Evolutionary conservation across 2,888 invertebrate genomes (phyloP), one percentile per base, ranked within the genome.

Genomic region (Hypselothyrea guttata): DNA sequence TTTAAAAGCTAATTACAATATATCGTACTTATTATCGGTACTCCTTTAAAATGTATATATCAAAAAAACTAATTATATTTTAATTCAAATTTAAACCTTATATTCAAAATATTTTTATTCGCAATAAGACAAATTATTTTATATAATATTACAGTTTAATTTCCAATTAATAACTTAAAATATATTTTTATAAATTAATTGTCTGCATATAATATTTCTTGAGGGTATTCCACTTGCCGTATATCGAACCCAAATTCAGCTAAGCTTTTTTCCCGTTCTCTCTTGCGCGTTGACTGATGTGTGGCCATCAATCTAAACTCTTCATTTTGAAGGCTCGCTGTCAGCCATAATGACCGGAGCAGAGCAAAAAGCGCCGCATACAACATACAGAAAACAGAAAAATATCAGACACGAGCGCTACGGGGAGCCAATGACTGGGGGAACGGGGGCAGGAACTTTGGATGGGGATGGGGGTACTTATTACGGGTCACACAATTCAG

Each of bases 261-360:
- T 45, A 34, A 16, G 41, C 27, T 41, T 46, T 41, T 54, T 35
- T 33, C 18, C 59, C 44, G 44, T 35, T 60, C 57, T 51, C 34
- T 53, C 11, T 44, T 42, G 62, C 64, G 38, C 57, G 71, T 49
- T 82, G 84, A 81, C 75, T 84, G 81, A 81, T 81, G 82, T 75
- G 71, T 65, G 84, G 70, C 78, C 84, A 81, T 81, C 81, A 84
- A 81, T 81, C 81, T 81, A 81, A 81, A 84, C 84, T 82, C 84
- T 84, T 81, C 82, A 82, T 84, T 82, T 78, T 82, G 78, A 81
- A 84, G 82, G 82, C 84, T 58, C 71, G 78, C 84, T 84, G 84
- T 81, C 84, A 82, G 65, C 76, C 74, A 54, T 78, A 84, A 81
- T 82, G 84, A 75, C 84, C 81, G 55, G 62, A 75, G 63, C 75